Evolutionary conservation across 2,797 vertebrate species (phyloP).

Genomic region (Podarcis siculus): DNA sequence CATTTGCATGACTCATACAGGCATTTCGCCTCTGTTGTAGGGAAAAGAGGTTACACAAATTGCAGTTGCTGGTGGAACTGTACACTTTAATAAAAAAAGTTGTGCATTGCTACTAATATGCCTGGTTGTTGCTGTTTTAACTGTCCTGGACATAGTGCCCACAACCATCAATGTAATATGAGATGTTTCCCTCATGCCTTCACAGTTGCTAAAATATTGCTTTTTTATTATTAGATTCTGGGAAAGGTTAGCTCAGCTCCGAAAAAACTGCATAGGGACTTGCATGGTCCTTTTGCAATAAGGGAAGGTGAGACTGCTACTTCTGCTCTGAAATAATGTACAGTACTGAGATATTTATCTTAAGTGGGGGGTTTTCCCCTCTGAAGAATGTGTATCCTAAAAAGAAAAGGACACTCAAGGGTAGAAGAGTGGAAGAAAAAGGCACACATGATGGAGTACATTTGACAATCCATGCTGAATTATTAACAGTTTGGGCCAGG

Average conservation of each 20-base stretch:
- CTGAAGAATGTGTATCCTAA: not conserved
- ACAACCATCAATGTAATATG: not conserved
- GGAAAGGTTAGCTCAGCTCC: not conserved
- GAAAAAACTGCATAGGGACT: not conserved
- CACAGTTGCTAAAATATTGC: not conserved
- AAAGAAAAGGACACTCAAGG: not conserved
- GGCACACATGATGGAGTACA: not conserved
- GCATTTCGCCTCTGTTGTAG: not conserved
- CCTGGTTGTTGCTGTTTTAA: not conserved
- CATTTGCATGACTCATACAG: not conserved
- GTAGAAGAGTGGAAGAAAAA: not conserved
- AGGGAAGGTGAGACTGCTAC: not conserved
- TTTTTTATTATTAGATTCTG: not conserved
- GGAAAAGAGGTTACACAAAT: not conserved
- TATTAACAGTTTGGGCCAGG: not conserved
- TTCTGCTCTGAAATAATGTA: not conserved
- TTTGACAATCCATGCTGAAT: not conserved
- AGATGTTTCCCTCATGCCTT: not conserved
- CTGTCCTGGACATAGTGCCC: not conserved
- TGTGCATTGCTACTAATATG: not conserved
- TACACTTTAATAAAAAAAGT: not conserved
- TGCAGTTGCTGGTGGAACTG: not conserved
- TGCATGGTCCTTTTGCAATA: not conserved
- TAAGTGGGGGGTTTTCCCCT: no score
- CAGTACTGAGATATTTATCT: not conserved